Conservation (phyloP, 2,797 vertebrate genomes). For the Gymnodraco acuticeps region DNA sequence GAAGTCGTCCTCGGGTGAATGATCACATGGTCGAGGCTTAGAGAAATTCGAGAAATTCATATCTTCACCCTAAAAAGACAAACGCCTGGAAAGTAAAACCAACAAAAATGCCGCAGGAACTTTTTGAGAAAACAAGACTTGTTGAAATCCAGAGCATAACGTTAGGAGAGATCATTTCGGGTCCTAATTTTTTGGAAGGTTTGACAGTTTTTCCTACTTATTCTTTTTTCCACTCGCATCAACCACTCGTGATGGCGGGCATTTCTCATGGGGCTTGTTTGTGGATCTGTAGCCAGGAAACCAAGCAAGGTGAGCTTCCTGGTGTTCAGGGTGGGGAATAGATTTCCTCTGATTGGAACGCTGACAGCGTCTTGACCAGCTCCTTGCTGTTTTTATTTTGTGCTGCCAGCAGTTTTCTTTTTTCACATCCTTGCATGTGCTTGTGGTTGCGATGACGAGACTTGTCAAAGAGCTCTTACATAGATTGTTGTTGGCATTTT, state of each 20-base stretch:
- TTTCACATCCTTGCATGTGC: slow-evolving; percentile 52
- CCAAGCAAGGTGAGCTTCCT: slow-evolving; percentile 50
- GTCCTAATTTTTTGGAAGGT: slow-evolving; percentile 16
- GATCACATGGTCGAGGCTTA: slow-evolving; percentile 42
- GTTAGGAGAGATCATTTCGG: slow-evolving; percentile 47
- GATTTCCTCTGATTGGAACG: slow-evolving; percentile 3
- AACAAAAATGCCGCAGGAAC: slow-evolving; percentile 61
- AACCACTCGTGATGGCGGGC: slow-evolving; percentile 20
- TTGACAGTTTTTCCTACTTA: slow-evolving; percentile 9
- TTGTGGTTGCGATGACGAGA: slow-evolving; percentile 63
- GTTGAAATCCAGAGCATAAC: slow-evolving; percentile 56
- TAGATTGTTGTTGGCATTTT: slow-evolving; percentile 67
- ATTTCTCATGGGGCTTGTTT: slow-evolving; percentile 32
- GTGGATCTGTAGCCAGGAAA: slow-evolving; percentile 48
- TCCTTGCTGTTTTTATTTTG: neutral
- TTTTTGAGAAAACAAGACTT: slow-evolving; percentile 70
- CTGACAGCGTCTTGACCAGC: slow-evolving; percentile 35
- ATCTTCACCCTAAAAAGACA: slow-evolving; percentile 64
- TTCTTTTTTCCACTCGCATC: slow-evolving; percentile 32
- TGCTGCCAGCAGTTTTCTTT: slow-evolving; percentile 21
- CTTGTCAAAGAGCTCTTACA: slow-evolving; percentile 50
- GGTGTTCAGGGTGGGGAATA: slow-evolving; percentile 1
- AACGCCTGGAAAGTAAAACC: slow-evolving; percentile 76
- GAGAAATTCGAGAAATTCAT: slow-evolving; percentile 55
- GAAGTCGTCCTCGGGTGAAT: slow-evolving; percentile 20